phyloP scores from a whole-genome alignment of 2,888 invertebrate genomes.

The Dynastes hyllus region DNA sequence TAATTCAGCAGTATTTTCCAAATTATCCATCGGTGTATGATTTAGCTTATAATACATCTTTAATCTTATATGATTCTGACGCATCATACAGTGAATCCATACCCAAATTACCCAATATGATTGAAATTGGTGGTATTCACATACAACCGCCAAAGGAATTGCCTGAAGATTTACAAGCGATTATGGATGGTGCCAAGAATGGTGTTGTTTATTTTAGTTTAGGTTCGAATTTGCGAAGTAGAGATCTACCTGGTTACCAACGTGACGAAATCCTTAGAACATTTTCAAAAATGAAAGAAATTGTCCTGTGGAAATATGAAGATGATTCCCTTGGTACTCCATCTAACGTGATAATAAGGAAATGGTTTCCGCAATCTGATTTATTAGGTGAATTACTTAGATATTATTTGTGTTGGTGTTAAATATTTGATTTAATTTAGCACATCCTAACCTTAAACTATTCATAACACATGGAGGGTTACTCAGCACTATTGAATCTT shows the following conservation, averaged over 20 bases:
- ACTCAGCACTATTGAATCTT: constrained; percentile 47
- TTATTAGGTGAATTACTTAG: constrained; percentile 36
- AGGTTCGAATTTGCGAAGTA: constrained; percentile 65
- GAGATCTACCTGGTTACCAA: constrained; percentile 60
- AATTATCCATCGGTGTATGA: constrained; percentile 53
- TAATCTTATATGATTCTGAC: constrained; percentile 56
- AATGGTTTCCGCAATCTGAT: constrained; percentile 71
- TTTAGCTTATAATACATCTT: constrained; percentile 56
- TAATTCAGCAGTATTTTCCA: constrained; percentile 55
- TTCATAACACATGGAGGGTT: constrained; percentile 50
- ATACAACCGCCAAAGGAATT: constrained; percentile 51
- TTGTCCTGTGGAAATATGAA: constrained; percentile 68
- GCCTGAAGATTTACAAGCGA: constrained; percentile 61
- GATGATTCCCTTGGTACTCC: constrained; percentile 64
- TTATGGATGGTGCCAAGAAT: constrained; percentile 62
- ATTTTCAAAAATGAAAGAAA: constrained; percentile 64
- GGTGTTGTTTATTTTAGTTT: constrained; percentile 67
- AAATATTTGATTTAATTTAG: constrained; percentile 12
- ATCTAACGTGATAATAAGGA: constrained; percentile 67
- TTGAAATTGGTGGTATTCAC: constrained; percentile 58
- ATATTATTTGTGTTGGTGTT: not conserved
- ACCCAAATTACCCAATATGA: constrained; percentile 57
- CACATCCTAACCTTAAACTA: constrained; percentile 48
- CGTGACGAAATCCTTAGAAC: constrained; percentile 61
- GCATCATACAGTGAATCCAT: constrained; percentile 50